Base-by-base conservation (phyloP, 1,140 invertebrate species). In the Drosophila ogumai region DNA sequence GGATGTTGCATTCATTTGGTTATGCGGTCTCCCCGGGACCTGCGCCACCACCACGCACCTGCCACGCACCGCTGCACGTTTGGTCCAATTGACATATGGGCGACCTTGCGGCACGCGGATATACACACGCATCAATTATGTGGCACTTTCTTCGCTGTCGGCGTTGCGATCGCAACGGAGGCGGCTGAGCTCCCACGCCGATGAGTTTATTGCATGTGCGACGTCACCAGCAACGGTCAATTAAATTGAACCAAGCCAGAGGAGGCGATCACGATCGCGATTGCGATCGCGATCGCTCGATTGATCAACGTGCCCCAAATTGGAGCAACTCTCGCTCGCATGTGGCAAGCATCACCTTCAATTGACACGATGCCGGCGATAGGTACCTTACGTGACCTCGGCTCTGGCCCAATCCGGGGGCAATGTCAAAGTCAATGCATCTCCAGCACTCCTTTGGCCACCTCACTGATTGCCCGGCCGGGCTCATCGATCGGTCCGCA, bases 241-340 rank as follows among this genome's bases (percentile, higher is more conserved):
- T 85, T 85, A 50, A 85, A 86, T 85, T 85, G 81, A 85, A 81
- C 81, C 57, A 85, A 72, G 63, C 57, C 57, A 59, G 61, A 66
- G 67, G 49, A 50, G 56, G 47, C 49, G 28, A 50, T 50, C n/a
- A 22, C 31, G 31, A 58, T 50, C 55, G 50, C 43, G 31, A 58
- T 50, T 47, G 50, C 43, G 60, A 67, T 63, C 64, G 3, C 28
- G 44, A 68, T 72, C 66, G 36, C 67, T 72, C 59, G 59, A 82
- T 82, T 67, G 80, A 82, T 79, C 81, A 80, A 67, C 60, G 47
- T 68, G 36, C 63, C 57, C 67, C 69, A 72, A 73, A 72, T 40
- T 63, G 43, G 43, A n/a, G 46, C 46, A 13, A 34, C 59, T 54
- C 15, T 28, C 38, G 60, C 22, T 66, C 47, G 43, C 44, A 69